Base-by-base conservation (phyloP, 2,113 vertebrate genomes). In the Cathartes aura region DNA sequence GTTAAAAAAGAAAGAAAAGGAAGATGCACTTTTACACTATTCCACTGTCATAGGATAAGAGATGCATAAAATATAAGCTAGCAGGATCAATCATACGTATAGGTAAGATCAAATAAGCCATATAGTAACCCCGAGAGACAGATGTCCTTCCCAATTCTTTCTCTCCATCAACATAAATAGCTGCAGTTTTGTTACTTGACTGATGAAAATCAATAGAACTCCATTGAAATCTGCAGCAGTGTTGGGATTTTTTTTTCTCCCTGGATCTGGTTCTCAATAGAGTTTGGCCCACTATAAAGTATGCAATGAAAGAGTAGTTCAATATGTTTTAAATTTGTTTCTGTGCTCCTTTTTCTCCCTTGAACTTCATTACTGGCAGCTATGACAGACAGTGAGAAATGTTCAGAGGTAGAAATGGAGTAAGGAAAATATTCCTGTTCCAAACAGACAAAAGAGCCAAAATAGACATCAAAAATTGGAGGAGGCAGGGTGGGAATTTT, bases 101-200 rank as follows among this genome's bases (percentile, higher is more conserved):
- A 72, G 56, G 47, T 91, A 87, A 92, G 68, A 95, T 89, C 52
- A 92, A 91, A 95, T 82, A 92, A 92, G 34, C 56, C 70, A 40
- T 71, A 79, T 22, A 50, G 36, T 53, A 87, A 79, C 50, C 36
- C 53, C 89, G 70, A 87, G 68, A 81, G 79, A 78, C 64, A 96
- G 72, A 83, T 89, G 78, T 71, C 84, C 73, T 79, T 95, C 68
- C 72, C 42, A 86, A 1, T 92, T 89, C 64, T 84, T 87, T 76
- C 76, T 79, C 34, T 91, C 60, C 60, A 79, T 73, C 52, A 93
- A 91, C 82, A 92, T 84, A 92, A 95, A 95, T 59, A 87, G 76
- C 70, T 79, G 52, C 22, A 64, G 40, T 95, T 82, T 74, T 19
- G 29, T 64, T 84, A 84, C 26, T 64, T 6, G 36, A 53, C 60